phyloP scores from a whole-genome alignment of 2,888 invertebrate species.

The Drosophila pseudotalamancana region DNA sequence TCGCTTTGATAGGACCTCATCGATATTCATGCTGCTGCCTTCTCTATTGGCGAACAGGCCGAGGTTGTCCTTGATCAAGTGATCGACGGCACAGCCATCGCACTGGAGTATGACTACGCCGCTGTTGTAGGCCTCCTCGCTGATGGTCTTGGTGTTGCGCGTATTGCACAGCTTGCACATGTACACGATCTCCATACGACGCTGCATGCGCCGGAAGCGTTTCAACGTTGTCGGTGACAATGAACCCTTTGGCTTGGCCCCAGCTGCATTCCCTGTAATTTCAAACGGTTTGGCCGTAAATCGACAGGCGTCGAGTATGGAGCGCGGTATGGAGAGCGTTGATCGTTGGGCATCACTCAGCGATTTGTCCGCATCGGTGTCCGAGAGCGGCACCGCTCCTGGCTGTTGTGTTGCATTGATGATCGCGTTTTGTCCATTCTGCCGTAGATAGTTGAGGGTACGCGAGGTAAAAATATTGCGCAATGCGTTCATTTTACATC shows the following conservation, averaged over 20 bases:
- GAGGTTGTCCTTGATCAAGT: slow-evolving; percentile 81
- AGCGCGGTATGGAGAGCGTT: slow-evolving; percentile 73
- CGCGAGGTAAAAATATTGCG: slow-evolving; percentile 81
- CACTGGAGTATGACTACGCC: slow-evolving; percentile 82
- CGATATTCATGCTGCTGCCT: slow-evolving; percentile 67
- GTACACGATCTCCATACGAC: slow-evolving; percentile 81
- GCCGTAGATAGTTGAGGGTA: slow-evolving; percentile 75
- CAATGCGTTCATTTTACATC: slow-evolving; percentile 79
- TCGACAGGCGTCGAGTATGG: slow-evolving; percentile 75
- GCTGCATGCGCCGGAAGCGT: slow-evolving; percentile 75
- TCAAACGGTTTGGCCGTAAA: slow-evolving; percentile 73
- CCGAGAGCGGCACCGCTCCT: slow-evolving; percentile 42
- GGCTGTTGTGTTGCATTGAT: slow-evolving; percentile 75
- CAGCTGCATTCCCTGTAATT: slow-evolving; percentile 13
- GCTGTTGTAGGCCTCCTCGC: slow-evolving; percentile 80
- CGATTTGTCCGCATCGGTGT: slow-evolving; percentile 41
- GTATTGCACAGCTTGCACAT: slow-evolving; percentile 82
- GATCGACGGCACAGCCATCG: slow-evolving; percentile 82
- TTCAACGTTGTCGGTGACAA: slow-evolving; percentile 78
- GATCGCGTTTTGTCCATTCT: slow-evolving; percentile 81
- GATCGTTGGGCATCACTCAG: slow-evolving; percentile 45
- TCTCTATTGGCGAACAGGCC: slow-evolving; percentile 80
- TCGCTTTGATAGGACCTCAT: slow-evolving; percentile 78
- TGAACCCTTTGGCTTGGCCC: slow-evolving; percentile 51
- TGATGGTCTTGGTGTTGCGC: slow-evolving; percentile 80